phyloP scores from a whole-genome alignment of 2,113 vertebrate species.

The Oceanodroma tethys region DNA sequence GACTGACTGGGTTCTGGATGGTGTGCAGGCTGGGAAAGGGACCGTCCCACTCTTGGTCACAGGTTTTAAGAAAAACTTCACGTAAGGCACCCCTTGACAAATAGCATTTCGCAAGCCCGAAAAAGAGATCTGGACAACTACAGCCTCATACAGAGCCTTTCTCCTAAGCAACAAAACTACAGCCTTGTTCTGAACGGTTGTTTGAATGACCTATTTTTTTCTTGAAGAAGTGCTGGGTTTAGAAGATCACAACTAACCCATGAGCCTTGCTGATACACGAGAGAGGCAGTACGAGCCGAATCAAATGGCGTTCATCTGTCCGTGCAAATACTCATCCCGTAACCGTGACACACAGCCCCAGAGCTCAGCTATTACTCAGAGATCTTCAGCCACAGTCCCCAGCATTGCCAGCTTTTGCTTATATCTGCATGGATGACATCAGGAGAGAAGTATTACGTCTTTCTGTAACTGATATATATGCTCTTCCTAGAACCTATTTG shows the following conservation, averaged over 20 bases:
- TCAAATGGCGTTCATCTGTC: not conserved
- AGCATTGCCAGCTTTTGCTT: not conserved
- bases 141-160: not conserved
- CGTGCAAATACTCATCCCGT: not conserved
- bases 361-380: not conserved
- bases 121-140: not conserved
- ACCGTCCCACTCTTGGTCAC: not conserved
- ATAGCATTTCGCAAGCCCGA: not conserved
- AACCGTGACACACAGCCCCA: not conserved
- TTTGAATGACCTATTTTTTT: not conserved
- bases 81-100: accelerated
- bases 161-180: not conserved
- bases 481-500: not conserved
- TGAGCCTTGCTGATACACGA: not conserved
- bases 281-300: not conserved
- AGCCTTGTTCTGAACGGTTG: not conserved
- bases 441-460: not conserved
- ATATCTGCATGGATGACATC: not conserved
- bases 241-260: not conserved
- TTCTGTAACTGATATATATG: not conserved
- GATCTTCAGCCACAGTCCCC: not conserved
- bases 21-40: not conserved
- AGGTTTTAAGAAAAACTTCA: not conserved
- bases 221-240: not conserved
- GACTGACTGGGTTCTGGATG: not conserved